Evolutionary conservation across 2,113 vertebrate species (phyloP).

Genomic region (Myocastor coypus): DNA sequence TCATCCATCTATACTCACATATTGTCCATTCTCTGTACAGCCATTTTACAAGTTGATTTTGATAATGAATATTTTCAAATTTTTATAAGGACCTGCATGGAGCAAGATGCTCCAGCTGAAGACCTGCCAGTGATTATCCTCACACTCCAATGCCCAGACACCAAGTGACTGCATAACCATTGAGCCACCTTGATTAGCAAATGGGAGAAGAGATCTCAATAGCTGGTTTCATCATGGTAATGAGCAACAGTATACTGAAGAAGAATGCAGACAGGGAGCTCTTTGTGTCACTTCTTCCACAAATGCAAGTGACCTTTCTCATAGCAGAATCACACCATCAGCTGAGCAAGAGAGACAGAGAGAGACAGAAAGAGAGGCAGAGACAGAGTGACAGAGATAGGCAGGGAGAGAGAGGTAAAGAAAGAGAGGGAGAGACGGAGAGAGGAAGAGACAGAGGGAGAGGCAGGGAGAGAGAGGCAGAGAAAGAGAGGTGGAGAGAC

Average conservation of each 20-base stretch:
- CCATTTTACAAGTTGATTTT: neutral
- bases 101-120: neutral
- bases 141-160: neutral
- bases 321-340: neutral
- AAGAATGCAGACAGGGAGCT: too few relatives aligned
- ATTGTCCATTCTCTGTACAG: neutral
- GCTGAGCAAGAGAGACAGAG: too few relatives aligned
- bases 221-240: too few relatives aligned
- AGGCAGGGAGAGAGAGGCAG: neutral
- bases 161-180: neutral
- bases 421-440: too few relatives aligned
- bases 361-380: too few relatives aligned
- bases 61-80: neutral
- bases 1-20: neutral
- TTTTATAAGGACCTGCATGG: neutral
- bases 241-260: neutral
- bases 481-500: too few relatives aligned
- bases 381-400: too few relatives aligned
- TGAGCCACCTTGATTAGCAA: neutral
- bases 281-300: too few relatives aligned
- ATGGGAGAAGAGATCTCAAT: neutral
- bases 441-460: too few relatives aligned
- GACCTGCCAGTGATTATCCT: neutral
- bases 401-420: too few relatives aligned
- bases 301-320: too few relatives aligned